Percentiles rank a stretch among this genome's conserved stretches.
These are phyloP conservation scores for Drosophila funebris DNA, from an alignment of 1,140 invertebrate species.

Conservation along the genomic window DNA sequence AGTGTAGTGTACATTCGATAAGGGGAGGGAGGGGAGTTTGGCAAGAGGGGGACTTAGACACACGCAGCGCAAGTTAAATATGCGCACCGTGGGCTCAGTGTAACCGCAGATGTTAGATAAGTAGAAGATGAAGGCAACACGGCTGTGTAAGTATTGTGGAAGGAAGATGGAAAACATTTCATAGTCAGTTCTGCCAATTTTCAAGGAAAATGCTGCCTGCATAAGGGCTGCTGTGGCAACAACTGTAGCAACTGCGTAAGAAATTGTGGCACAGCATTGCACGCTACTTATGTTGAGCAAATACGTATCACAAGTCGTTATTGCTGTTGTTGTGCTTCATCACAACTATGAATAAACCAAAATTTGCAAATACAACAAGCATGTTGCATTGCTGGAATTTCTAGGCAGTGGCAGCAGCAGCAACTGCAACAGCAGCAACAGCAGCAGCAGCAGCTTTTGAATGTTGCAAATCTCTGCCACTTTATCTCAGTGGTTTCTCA, in stretches of 20 bases:
- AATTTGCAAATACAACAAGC: slow-evolving; percentile 74
- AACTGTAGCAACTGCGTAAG: slow-evolving; percentile 54
- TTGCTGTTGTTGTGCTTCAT: slow-evolving; percentile 37
- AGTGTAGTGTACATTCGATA: no score
- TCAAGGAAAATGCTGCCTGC: slow-evolving; percentile 58
- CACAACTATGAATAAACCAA: slow-evolving; percentile 76
- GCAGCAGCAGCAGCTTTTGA: slow-evolving; percentile 66
- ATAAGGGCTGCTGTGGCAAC: slow-evolving; percentile 59
- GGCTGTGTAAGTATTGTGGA: slow-evolving; percentile 12
- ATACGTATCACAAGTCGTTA: slow-evolving; percentile 51
- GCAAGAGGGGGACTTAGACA: slow-evolving; percentile 30
- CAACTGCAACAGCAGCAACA: slow-evolving; percentile 58
- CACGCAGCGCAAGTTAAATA: slow-evolving; percentile 75
- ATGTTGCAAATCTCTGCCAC: slow-evolving; percentile 77
- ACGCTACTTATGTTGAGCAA: slow-evolving; percentile 68
- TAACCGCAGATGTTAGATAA: slow-evolving; percentile 65
- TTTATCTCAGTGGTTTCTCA: slow-evolving; percentile 81
- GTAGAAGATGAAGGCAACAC: slow-evolving; percentile 22
- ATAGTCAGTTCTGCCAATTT: slow-evolving; percentile 73
- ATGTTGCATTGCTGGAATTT: slow-evolving; percentile 67
- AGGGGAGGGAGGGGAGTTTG: background rate
- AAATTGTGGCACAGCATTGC: slow-evolving; percentile 45
- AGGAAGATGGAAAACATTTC: slow-evolving; percentile 46
- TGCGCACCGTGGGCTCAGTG: slow-evolving; percentile 68
- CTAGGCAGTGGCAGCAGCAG: slow-evolving; percentile 42